Percentiles rank a stretch among this genome's conserved stretches.
phyloP scores from a whole-genome alignment of 2,113 vertebrate genomes.

The Ageneiosus marmoratus region DNA sequence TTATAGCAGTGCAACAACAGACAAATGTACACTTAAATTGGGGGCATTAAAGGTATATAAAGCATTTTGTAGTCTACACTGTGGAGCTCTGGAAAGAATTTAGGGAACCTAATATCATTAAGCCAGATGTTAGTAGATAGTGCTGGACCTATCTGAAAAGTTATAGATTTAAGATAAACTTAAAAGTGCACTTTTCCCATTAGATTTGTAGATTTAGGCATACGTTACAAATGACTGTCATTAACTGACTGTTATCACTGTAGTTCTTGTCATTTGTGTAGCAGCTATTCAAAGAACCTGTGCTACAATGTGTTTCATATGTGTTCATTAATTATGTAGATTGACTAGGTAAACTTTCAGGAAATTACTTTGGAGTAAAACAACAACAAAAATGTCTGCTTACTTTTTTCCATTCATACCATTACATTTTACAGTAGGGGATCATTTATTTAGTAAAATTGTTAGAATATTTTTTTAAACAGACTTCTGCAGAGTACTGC shows the following conservation, averaged over 20 bases:
- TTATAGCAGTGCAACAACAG: conserved; percentile 19
- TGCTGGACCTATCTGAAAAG: background rate
- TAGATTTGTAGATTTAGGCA: background rate
- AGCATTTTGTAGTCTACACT: background rate
- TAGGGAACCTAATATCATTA: background rate
- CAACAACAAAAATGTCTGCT: background rate
- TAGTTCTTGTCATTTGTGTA: background rate
- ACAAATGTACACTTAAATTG: conserved; percentile 14
- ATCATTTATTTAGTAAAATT: background rate
- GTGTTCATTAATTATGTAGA: background rate
- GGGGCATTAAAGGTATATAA: background rate
- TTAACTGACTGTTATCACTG: conserved; percentile 8
- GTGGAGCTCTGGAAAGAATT: conserved; percentile 9
- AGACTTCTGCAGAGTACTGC: background rate
- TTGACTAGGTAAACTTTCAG: background rate
- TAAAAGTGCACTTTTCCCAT: background rate
- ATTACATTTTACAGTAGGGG: background rate
- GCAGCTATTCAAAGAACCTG: background rate
- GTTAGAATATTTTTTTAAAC: background rate
- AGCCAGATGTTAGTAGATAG: background rate
- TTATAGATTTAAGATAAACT: background rate
- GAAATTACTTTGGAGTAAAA: no score
- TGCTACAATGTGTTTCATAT: background rate
- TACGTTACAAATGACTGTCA: background rate
- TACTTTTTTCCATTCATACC: background rate